Conservation (phyloP, 2,888 invertebrate genomes). For the Galeruca laticollis region DNA sequence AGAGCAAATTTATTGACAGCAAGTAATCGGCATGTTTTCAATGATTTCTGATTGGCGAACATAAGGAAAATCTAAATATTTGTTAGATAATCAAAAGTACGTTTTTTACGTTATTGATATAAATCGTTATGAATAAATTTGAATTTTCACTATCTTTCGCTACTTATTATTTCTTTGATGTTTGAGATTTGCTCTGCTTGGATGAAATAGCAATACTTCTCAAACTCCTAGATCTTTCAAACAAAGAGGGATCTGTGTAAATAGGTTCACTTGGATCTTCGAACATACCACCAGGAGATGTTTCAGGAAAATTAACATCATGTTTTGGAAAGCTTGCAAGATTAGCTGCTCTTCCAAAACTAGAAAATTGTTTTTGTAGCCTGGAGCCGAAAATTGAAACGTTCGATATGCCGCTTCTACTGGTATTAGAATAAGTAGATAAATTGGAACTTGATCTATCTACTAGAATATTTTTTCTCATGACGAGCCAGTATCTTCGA, state of each 20-base stretch:
- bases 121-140: not conserved
- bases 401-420: conserved; percentile 68
- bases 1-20: too few species aligned
- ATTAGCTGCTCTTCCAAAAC: conserved; percentile 57
- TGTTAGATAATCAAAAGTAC: too few species aligned
- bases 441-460: conserved; percentile 64
- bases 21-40: too few species aligned
- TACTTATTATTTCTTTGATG: conserved; percentile 41
- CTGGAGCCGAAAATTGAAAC: conserved; percentile 78
- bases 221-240: conserved; percentile 85
- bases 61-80: too few species aligned
- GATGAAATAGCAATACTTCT: conserved; percentile 73
- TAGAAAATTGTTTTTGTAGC: conserved; percentile 73
- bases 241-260: conserved; percentile 91
- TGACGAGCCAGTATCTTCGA: conserved; percentile 81
- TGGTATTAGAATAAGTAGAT: conserved; percentile 64
- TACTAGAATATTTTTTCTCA: conserved; percentile 76
- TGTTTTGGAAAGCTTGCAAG: conserved; percentile 60
- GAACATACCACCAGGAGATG: conserved; percentile 69
- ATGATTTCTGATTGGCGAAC: too few species aligned
- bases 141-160: conserved; percentile 14
- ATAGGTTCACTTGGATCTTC: conserved; percentile 94
- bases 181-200: conserved; percentile 58
- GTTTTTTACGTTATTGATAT: too few species aligned
- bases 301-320: conserved; percentile 58